Conservation (phyloP, 2,797 vertebrate genomes). For the Tangara arthus region DNA sequence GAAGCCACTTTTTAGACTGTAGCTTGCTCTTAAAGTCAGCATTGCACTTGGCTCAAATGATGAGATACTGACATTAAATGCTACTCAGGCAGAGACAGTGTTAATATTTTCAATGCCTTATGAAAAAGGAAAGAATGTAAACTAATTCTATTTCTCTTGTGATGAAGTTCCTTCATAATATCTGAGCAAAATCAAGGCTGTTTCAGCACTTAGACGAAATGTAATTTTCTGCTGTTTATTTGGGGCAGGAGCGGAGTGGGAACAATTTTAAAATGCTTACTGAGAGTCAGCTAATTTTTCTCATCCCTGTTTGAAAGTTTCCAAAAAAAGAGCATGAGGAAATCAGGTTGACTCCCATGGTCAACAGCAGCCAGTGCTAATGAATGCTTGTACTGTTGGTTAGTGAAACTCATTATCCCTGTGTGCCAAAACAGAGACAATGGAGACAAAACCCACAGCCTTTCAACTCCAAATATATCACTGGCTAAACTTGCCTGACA, state of each 20-base stretch:
- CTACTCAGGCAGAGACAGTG: background rate
- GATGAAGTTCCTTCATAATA: slow-evolving; percentile 8
- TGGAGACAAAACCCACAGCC: background rate
- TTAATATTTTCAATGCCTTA: slow-evolving; percentile 34
- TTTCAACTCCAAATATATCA: slow-evolving; percentile 14
- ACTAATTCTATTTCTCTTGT: background rate
- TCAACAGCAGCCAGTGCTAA: background rate
- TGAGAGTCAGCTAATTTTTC: slow-evolving; percentile 27
- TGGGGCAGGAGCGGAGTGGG: background rate
- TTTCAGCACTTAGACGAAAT: background rate
- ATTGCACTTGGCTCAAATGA: background rate
- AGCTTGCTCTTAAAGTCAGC: background rate
- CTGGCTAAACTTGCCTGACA: background rate
- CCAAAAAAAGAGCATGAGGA: slow-evolving; percentile 24
- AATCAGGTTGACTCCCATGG: slow-evolving; percentile 35
- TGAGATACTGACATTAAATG: background rate
- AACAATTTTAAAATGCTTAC: slow-evolving; percentile 26
- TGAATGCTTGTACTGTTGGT: background rate
- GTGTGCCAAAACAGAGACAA: background rate
- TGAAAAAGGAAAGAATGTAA: slow-evolving; percentile 13
- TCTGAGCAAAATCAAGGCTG: slow-evolving; percentile 31
- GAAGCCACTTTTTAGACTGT: background rate
- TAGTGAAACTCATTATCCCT: background rate
- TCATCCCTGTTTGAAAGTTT: slow-evolving; percentile 31
- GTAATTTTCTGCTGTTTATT: slow-evolving; percentile 44